Evolutionary conservation across 1,140 invertebrate genomes (phyloP).

Genomic region (Agraylea sexmaculata): DNA sequence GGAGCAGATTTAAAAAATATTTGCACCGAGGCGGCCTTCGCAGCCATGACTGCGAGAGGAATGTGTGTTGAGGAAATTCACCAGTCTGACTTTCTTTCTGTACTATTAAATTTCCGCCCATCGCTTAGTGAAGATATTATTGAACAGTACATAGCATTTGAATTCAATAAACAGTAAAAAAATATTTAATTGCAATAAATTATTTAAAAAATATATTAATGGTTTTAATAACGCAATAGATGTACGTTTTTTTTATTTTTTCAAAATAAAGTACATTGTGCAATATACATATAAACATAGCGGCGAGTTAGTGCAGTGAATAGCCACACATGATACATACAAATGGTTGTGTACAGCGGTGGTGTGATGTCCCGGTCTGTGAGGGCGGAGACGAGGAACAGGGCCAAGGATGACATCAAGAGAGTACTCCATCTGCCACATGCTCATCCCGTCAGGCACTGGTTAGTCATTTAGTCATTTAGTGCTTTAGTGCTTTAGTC

Average conservation of each 20-base stretch:
- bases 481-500: too few species aligned
- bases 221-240: too few species aligned
- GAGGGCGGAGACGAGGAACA: conserved; percentile 88
- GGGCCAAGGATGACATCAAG: conserved; percentile 99
- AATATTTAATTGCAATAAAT: too few species aligned
- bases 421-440: conserved; percentile 97
- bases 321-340: too few species aligned
- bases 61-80: conserved; percentile 34
- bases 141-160: too few species aligned
- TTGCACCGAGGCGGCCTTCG: conserved; percentile 57
- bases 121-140: conserved; percentile 24
- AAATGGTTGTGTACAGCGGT: too few species aligned
- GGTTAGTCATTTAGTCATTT: conserved; percentile 66
- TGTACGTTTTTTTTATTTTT: too few species aligned
- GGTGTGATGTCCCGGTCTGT: conserved; percentile 91
- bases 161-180: too few species aligned
- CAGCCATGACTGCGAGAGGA: conserved; percentile 47
- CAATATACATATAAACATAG: too few species aligned
- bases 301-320: too few species aligned
- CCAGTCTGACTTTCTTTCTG: conserved; percentile 41
- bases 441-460: conserved; percentile 95
- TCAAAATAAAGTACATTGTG: too few species aligned
- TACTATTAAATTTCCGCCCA: conserved; percentile 41
- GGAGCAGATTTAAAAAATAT: conserved; percentile 56
- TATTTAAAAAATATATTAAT: too few species aligned